A percentile compares a stretch with the other conserved stretches of the same genome.
phyloP scores from a whole-genome alignment of 1,140 invertebrate genomes.

The Drosophila ironensis region DNA sequence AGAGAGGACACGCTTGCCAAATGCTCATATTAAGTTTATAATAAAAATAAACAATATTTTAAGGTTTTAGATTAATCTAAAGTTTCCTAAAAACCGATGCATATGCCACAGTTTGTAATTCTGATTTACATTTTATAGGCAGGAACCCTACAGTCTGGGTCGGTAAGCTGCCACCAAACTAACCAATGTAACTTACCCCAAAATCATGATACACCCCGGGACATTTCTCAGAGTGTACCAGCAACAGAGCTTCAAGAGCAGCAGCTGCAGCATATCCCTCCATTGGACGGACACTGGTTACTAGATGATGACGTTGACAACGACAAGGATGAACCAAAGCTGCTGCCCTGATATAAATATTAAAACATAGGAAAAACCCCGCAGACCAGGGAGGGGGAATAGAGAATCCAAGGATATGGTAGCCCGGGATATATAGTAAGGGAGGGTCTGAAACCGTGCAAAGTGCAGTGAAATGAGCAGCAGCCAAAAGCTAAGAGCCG shows the following conservation, averaged over 20 bases:
- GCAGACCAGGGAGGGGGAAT: too few relatives aligned
- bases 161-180: too few relatives aligned
- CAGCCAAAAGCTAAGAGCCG: slow-evolving; percentile 37
- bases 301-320: slow-evolving; percentile 52
- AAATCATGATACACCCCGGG: too few relatives aligned
- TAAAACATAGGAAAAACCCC: slow-evolving; percentile 47
- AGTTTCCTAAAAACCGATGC: too few relatives aligned
- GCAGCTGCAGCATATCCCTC: slow-evolving; percentile 6
- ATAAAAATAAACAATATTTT: too few relatives aligned
- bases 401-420: neutral
- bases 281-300: slow-evolving; percentile 2
- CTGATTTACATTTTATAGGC: neutral
- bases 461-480: slow-evolving; percentile 18
- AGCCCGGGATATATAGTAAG: neutral
- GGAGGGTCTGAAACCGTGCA: neutral
- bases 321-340: slow-evolving; percentile 29
- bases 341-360: slow-evolving; percentile 64
- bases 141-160: too few relatives aligned
- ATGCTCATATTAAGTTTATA: too few relatives aligned
- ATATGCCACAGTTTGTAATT: too few relatives aligned
- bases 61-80: too few relatives aligned
- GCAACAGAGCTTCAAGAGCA: too few relatives aligned
- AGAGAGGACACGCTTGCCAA: too few relatives aligned
- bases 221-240: neutral
- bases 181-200: too few relatives aligned